Evolutionary conservation across 92 coral and sea anemone species (phyloP), one percentile per base, ranked within the genome.

Genomic region (Phenganax marumi): DNA sequence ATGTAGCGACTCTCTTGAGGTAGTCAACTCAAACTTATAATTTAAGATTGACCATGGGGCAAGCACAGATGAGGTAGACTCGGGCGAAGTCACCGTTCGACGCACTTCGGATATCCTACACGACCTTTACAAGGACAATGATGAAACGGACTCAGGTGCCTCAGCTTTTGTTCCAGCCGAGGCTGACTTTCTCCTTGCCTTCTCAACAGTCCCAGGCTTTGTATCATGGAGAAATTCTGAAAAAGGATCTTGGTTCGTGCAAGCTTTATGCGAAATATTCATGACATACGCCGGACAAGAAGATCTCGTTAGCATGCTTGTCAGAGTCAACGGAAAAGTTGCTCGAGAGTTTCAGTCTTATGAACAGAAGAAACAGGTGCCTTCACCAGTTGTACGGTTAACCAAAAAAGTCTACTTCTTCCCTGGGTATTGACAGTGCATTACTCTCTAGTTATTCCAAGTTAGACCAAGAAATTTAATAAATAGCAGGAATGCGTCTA

Each of bases 241-340:
- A 66, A 90, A 96, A 63, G 99, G 99, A 50, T 96, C 99, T 1
- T 96, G 99, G 99, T 92, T 96, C 83, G 86, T 96, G 12, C 99
- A 96, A 49, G 99, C 99, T 12, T 46, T 96, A 81, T 90, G 90
- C 64, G 97, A 96, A 26, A 91, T 96, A 12, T 89, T 96, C 69
- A 88, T 76, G 64, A 46, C 89, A 13, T 85, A 91, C 43, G 92
- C 99, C 21, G 73, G 77, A 13, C 81, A 73, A 16, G 99, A 96
- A 81, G 99, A 96, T 87, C 84, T 96, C 22, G 91, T 93, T 66
- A 91, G 93, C 75, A 96, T 96, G 99, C 79, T 96, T 61, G 76
- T 92, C 47, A 87, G 89, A 63, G 95, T 96, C 6, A 96, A 96
- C 61, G 80, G 93, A 21, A 96, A 96, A 72, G 99, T 96, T 71